phyloP scores from a whole-genome alignment of 2,888 invertebrate genomes.

The Diogma glabrata region DNA sequence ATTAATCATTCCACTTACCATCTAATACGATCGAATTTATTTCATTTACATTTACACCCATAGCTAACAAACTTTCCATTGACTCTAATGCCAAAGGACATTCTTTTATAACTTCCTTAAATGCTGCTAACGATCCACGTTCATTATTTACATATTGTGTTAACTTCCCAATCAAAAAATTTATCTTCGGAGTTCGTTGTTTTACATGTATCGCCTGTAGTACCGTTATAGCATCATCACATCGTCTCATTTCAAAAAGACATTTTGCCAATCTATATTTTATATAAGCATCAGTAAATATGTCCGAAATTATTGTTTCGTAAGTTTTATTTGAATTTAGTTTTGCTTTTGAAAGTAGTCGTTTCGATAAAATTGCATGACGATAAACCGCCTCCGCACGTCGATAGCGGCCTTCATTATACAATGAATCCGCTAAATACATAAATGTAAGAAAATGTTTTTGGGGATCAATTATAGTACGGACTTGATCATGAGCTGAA shows the following conservation, averaged over 20 bases:
- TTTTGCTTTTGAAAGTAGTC: slow-evolving; percentile 28
- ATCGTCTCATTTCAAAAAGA: slow-evolving; percentile 51
- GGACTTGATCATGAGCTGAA: slow-evolving; percentile 52
- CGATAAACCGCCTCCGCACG: slow-evolving; percentile 56
- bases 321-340: slow-evolving; percentile 22
- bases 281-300: slow-evolving; percentile 48
- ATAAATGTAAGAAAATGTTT: slow-evolving; percentile 56
- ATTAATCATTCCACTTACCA: slow-evolving; percentile 26
- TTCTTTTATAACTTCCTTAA: slow-evolving; percentile 65
- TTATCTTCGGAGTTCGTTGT: slow-evolving; percentile 57
- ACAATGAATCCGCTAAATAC: slow-evolving; percentile 59
- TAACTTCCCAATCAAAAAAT: slow-evolving; percentile 64
- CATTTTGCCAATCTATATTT: slow-evolving; percentile 63
- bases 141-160: slow-evolving; percentile 58
- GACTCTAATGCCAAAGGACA: slow-evolving; percentile 67
- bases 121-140: slow-evolving; percentile 58
- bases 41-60: slow-evolving; percentile 63
- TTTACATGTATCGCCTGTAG: slow-evolving; percentile 42
- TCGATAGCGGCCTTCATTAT: slow-evolving; percentile 49
- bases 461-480: slow-evolving; percentile 35
- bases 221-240: slow-evolving; percentile 40
- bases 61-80: slow-evolving; percentile 54
- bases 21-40: slow-evolving; percentile 60
- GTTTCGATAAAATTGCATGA: slow-evolving; percentile 42
- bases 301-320: slow-evolving; percentile 27